Conservation (phyloP, 2,797 vertebrate species). For the Melanotaenia trifasciata region DNA sequence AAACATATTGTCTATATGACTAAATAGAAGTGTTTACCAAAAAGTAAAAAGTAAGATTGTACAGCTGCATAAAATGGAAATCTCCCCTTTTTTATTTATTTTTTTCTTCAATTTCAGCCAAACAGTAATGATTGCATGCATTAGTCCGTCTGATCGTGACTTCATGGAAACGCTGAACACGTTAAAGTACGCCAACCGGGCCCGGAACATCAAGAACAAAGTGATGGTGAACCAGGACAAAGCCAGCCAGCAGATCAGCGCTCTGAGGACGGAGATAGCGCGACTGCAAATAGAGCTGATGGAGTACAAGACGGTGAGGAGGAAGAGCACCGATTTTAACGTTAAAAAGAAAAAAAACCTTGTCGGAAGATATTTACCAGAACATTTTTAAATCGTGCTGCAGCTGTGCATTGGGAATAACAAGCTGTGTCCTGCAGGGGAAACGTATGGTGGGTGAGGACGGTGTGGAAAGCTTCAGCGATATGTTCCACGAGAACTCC, state of each 20-base stretch:
- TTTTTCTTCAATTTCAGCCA: constrained; percentile 82
- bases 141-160: constrained; percentile 97
- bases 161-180: constrained; percentile 99
- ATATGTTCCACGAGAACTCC: constrained; percentile 96
- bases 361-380: background rate
- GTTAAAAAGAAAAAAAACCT: no score
- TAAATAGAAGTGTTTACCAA: no score
- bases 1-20: background rate
- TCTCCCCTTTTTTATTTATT: constrained; percentile 37
- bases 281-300: constrained; percentile 95
- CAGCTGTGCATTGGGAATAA: background rate
- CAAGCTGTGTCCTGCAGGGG: constrained; percentile 78
- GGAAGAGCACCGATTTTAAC: background rate
- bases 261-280: constrained; percentile 93
- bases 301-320: constrained; percentile 94
- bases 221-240: constrained; percentile 96
- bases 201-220: constrained; percentile 98
- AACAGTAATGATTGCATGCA: constrained; percentile 97
- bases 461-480: constrained; percentile 94
- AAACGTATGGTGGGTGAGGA: constrained; percentile 94
- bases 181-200: constrained; percentile 95
- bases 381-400: background rate
- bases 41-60: no score
- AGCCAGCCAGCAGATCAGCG: constrained; percentile 96
- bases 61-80: no score